Conservation (phyloP, 2,113 vertebrate genomes). For the Corythornis madagascariensis region DNA sequence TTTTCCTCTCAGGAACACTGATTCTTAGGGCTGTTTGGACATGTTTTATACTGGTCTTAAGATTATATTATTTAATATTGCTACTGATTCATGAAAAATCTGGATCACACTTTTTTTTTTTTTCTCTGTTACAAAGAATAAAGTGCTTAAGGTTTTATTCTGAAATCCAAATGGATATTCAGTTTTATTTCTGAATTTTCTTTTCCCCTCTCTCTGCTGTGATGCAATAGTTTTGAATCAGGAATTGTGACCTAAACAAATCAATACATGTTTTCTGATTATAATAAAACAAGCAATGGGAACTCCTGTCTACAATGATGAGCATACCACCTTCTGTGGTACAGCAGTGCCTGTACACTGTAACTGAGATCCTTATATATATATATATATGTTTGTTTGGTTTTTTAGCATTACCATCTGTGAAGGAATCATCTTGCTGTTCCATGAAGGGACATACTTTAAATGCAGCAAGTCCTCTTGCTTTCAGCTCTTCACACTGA, state of each 20-base stretch:
- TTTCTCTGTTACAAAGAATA: background rate
- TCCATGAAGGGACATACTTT: background rate
- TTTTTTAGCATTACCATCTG: background rate
- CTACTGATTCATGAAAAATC: background rate
- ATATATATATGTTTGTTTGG: background rate
- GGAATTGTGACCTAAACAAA: background rate
- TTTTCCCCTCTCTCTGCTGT: background rate
- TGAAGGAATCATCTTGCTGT: background rate
- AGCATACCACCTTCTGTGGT: background rate
- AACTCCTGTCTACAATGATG: background rate
- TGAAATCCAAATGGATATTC: constrained; percentile 7
- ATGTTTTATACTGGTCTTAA: background rate
- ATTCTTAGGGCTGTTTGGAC: background rate
- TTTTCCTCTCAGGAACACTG: background rate
- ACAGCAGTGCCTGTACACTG: background rate
- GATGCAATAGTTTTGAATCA: background rate
- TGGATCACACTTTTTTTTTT: background rate
- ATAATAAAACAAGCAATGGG: background rate
- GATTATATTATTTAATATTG: background rate
- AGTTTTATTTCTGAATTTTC: background rate
- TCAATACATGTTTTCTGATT: background rate
- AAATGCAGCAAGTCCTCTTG: background rate
- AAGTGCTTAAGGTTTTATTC: background rate
- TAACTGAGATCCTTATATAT: background rate
- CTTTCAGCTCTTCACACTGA: background rate